Evolutionary conservation across 2,888 invertebrate genomes (phyloP), one percentile per base, ranked within the genome.

Genomic region (Acanthopleura granulata): DNA sequence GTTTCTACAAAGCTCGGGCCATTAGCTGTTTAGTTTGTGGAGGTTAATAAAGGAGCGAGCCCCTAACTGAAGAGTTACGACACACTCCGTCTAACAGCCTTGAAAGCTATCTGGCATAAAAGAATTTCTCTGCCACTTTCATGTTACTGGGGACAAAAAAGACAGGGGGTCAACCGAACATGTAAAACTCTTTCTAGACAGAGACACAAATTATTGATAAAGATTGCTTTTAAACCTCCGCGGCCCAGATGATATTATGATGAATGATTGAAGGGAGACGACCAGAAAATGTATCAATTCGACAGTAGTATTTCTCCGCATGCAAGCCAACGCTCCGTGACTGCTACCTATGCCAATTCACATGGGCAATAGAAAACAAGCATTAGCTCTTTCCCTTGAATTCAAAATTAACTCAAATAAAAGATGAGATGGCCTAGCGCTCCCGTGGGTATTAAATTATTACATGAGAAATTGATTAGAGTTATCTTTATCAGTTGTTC

Each of bases 391-490:
- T 66, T 66, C 66, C 29, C 15, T 27, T 16, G 66, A 66, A 66
- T 66, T 27, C 66, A 66, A 27, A 66, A 66, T 66, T 66, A 66
- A 66, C 22, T 66, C 25, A 66, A 66, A 66, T 27, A 66, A 25
- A 66, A 66, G 66, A 22, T 66, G 66, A 66, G 66, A 27, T 27
- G 66, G 66, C 66, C 29, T 16, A 27, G 16, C 25, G 25, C 22
- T 66, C 66, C 66, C 66, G 1, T 22, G 66, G 25, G 66, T 66
- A 27, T 66, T 66, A 25, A 66, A 66, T 66, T 66, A 40, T 66
- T 66, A 66, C 66, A 66, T 25, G 29, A 66, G 66, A 22, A 66
- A 66, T 66, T 66, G 66, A 66, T 66, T 66, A 66, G 66, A 66
- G 29, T 27, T 66, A 66, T 66, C 29, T 27, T 66, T 16, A 16